These are phyloP conservation scores for Tribolium castaneum DNA, from an alignment of 1,140 invertebrate species.

Conservation along the genomic window DNA sequence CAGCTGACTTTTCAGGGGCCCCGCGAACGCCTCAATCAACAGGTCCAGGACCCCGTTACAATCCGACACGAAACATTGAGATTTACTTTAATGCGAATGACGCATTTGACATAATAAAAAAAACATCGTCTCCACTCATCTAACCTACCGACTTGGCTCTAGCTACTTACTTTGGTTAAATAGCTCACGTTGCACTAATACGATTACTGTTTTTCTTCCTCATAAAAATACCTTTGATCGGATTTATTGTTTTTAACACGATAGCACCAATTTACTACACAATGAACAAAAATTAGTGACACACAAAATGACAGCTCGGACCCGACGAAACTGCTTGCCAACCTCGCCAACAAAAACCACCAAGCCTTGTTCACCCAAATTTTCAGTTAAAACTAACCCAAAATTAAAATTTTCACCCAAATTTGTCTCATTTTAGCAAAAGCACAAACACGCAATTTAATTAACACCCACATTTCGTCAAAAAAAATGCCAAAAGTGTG, in stretches of 20 bases:
- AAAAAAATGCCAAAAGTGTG: no score
- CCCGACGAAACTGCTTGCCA: not conserved
- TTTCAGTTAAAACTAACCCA: not conserved
- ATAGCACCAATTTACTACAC: slow-evolving; percentile 46
- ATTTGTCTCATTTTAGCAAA: not conserved
- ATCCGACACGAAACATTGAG: slow-evolving; percentile 33
- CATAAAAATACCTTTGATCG: slow-evolving; percentile 39
- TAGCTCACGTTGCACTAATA: slow-evolving; percentile 41
- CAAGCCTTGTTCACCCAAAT: not conserved
- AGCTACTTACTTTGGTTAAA: slow-evolving; percentile 1
- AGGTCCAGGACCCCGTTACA: slow-evolving; percentile 11
- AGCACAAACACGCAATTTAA: not conserved
- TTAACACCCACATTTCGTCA: not conserved
- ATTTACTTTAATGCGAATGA: slow-evolving; percentile 41
- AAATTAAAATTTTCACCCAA: not conserved
- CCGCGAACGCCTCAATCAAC: not conserved
- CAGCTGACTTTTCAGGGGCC: slow-evolving; percentile 43
- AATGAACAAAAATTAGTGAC: slow-evolving; percentile 44
- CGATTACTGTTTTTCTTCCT: slow-evolving; percentile 33
- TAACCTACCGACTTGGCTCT: slow-evolving; percentile 33
- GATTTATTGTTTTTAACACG: slow-evolving; percentile 36
- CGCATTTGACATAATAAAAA: slow-evolving; percentile 54
- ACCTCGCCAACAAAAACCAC: not conserved
- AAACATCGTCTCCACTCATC: slow-evolving; percentile 35
- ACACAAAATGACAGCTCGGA: slow-evolving; percentile 35